Evolutionary conservation across 2,113 vertebrate genomes (phyloP), one percentile per base, ranked within the genome.

Genomic region (Seriola rivoliana): DNA sequence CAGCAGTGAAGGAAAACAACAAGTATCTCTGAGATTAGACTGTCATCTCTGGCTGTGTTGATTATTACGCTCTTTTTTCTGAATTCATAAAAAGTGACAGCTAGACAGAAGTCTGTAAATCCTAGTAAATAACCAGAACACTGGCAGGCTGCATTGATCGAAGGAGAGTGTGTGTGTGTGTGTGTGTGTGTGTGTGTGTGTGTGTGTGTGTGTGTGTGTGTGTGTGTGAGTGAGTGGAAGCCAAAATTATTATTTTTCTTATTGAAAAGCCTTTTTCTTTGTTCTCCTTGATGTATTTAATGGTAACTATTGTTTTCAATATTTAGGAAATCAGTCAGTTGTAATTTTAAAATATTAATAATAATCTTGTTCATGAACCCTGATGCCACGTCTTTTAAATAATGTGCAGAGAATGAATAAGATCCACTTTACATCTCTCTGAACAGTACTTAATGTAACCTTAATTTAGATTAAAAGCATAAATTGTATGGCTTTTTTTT

Each of bases 61-160:
- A 79, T 88, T 88, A 55, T 52, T 79, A 21, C 73, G 44, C 19
- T 70, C 32, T 23, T 76, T 66, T 83, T 81, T 68, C 42, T 70
- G 34, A 84, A 88, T 87, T 86, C 76, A 89, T 85, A 71, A 84
- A 84, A 88, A 71, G 59, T 66, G 82, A 88, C 86, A 88, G 86
- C 77, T 46, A 84, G 69, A 82, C 82, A 82, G 52, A 73, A 85
- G 75, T 84, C 78, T 83, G 82, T 82, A 78, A 84, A 93, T 90
- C 68, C 36, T 54, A 84, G 80, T 55, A 74, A 82, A 85, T 74
- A 77, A 77, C 48, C 67, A 69, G n/a, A 85, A 78, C 72, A 68
- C 10, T 71, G 81, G 75, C 85, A 83, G 81, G 75, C 59, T 66
- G 58, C 36, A 8, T 59, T 76, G 78, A 78, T 57, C 65, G 68